Conservation (phyloP, 2,113 vertebrate genomes). For the Pongo abelii region DNA sequence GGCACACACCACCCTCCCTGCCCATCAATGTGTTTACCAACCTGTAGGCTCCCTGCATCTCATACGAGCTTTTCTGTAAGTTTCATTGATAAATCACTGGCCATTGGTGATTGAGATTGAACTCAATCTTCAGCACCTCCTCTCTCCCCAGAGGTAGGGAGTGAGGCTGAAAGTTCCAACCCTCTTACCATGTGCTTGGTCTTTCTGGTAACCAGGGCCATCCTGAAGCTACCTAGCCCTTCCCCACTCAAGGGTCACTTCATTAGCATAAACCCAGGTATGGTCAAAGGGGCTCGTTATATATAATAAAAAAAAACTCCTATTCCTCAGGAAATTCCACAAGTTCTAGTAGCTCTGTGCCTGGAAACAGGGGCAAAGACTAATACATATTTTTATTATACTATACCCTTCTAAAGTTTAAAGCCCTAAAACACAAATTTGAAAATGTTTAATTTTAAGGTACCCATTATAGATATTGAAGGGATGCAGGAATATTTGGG, state of each 20-base stretch:
- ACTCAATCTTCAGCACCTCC: background rate
- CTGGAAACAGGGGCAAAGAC: background rate
- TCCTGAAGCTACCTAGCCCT: background rate
- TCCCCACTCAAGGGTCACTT: background rate
- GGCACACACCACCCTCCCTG: background rate
- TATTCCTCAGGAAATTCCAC: background rate
- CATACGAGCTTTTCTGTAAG: background rate
- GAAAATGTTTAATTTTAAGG: slow-evolving; percentile 3
- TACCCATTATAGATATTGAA: background rate
- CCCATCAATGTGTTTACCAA: background rate
- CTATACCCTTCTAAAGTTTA: background rate
- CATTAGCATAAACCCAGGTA: background rate
- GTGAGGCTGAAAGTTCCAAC: background rate
- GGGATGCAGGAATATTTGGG: background rate
- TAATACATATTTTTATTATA: background rate
- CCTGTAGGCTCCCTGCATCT: background rate
- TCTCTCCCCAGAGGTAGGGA: background rate
- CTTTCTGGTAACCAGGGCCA: background rate
- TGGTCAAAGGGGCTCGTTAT: background rate
- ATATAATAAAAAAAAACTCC: background rate
- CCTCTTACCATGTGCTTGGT: background rate
- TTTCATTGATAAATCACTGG: background rate
- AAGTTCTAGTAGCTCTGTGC: background rate
- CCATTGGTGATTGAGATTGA: background rate
- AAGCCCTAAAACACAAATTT: slow-evolving; percentile 1